Evolutionary conservation across 2,797 vertebrate species (phyloP).

Genomic region (Fistularia commersonii): DNA sequence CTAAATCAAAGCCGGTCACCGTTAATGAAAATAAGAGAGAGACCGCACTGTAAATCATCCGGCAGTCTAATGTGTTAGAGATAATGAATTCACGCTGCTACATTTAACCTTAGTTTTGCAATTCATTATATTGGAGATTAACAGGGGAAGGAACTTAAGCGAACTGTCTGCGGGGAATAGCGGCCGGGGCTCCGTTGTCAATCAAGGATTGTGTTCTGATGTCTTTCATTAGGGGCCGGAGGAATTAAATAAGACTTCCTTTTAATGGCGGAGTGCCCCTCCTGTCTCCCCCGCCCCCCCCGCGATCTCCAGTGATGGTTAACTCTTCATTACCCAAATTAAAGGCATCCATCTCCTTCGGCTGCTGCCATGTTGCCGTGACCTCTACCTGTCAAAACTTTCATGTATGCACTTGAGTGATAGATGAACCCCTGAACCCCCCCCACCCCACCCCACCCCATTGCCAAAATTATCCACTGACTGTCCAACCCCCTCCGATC

Average conservation of each 20-base stretch:
- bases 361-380: conserved; percentile 74
- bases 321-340: conserved; percentile 85
- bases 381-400: conserved; percentile 84
- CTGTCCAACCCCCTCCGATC: conserved; percentile 70
- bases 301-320: conserved; percentile 77
- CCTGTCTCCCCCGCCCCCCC: conserved; percentile 63
- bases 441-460: conserved; percentile 51
- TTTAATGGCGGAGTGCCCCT: conserved; percentile 65
- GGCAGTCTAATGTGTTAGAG: conserved; percentile 79
- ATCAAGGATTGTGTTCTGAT: conserved; percentile 77
- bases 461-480: conserved; percentile 77
- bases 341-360: conserved; percentile 81
- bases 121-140: conserved; percentile 85
- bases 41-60: conserved; percentile 79
- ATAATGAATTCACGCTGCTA: conserved; percentile 82
- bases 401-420: conserved; percentile 74
- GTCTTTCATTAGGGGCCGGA: conserved; percentile 76
- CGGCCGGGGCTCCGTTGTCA: conserved; percentile 74
- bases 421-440: conserved; percentile 65
- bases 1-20: conserved; percentile 76
- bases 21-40: conserved; percentile 76
- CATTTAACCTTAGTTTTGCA: conserved; percentile 84
- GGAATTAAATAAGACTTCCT: conserved; percentile 80
- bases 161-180: conserved; percentile 79
- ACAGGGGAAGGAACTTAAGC: conserved; percentile 79